Percentiles rank a stretch among this genome's conserved stretches.
Evolutionary conservation across 2,113 vertebrate species (phyloP).

Genomic region (Psophia crepitans): DNA sequence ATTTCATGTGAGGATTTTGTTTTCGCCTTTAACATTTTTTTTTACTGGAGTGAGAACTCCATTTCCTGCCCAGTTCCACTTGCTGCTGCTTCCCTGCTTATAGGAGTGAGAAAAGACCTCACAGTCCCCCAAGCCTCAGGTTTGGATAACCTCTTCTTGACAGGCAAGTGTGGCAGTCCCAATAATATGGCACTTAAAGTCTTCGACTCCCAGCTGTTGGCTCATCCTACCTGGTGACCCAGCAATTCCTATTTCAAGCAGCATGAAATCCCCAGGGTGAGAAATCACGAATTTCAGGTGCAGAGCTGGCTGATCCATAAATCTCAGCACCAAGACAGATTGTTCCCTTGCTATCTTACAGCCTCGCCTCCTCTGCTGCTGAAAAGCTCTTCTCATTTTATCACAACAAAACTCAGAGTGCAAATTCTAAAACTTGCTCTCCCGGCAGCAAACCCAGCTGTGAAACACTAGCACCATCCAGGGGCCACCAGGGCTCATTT

Average conservation of each 20-base stretch:
- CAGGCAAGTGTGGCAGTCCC: neutral
- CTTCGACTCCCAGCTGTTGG: neutral
- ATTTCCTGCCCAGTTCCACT: neutral
- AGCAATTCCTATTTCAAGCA: neutral
- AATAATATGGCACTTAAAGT: no score
- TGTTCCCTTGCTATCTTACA: neutral
- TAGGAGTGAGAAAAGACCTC: neutral
- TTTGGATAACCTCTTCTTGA: neutral
- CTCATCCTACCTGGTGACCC: neutral
- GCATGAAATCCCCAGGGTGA: neutral
- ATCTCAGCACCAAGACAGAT: neutral
- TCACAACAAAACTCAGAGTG: neutral
- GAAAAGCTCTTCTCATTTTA: neutral
- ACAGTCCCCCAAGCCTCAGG: neutral
- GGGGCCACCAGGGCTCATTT: neutral
- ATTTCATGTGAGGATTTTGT: neutral
- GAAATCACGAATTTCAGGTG: neutral
- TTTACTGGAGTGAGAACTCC: neutral
- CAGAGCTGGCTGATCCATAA: neutral
- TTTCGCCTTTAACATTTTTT: neutral
- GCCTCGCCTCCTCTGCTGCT: neutral
- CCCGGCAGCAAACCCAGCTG: neutral
- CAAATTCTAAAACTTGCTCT: neutral
- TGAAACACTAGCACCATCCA: slow-evolving; percentile 11
- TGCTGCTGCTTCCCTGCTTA: neutral